These are phyloP conservation scores for Dasysyrphus tricinctus DNA, from an alignment of 2,888 invertebrate species.

Conservation along the genomic window DNA sequence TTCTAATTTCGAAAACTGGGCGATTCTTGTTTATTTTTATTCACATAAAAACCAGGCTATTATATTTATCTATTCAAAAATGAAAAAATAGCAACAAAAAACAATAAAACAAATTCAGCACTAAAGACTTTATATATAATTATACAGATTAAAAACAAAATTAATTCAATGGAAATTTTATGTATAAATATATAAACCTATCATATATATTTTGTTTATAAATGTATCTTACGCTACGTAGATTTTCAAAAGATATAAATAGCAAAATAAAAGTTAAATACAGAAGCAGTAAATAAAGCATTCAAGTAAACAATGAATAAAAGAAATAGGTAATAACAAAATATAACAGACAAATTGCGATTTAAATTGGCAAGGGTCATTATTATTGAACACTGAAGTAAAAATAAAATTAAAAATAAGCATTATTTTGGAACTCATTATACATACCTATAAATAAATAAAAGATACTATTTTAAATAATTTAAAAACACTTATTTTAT, in stretches of 20 bases:
- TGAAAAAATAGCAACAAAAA: conserved; percentile 20
- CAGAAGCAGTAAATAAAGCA: conserved; percentile 6
- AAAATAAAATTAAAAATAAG: background rate
- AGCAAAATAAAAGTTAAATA: conserved; percentile 2
- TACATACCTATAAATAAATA: too few species aligned
- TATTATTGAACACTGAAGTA: background rate
- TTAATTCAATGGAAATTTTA: conserved; percentile 28
- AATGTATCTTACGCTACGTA: conserved; percentile 30
- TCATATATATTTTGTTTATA: background rate
- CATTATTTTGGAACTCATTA: too few species aligned
- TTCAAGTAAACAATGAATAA: conserved; percentile 5
- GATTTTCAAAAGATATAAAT: conserved; percentile 9
- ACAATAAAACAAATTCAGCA: conserved; percentile 36
- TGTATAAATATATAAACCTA: conserved; percentile 4
- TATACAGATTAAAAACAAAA: background rate
- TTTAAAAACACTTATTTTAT: too few species aligned
- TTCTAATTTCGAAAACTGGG: too few species aligned
- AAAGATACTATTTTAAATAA: too few species aligned
- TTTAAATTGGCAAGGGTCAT: background rate
- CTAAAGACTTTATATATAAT: conserved; percentile 40
- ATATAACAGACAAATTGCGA: background rate
- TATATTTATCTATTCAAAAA: too few species aligned
- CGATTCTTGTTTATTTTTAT: too few species aligned
- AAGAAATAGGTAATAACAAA: background rate
- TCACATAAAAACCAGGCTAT: too few species aligned